These are phyloP conservation scores for Orthosia incerta DNA, from an alignment of 2,888 invertebrate genomes.

Conservation along the genomic window DNA sequence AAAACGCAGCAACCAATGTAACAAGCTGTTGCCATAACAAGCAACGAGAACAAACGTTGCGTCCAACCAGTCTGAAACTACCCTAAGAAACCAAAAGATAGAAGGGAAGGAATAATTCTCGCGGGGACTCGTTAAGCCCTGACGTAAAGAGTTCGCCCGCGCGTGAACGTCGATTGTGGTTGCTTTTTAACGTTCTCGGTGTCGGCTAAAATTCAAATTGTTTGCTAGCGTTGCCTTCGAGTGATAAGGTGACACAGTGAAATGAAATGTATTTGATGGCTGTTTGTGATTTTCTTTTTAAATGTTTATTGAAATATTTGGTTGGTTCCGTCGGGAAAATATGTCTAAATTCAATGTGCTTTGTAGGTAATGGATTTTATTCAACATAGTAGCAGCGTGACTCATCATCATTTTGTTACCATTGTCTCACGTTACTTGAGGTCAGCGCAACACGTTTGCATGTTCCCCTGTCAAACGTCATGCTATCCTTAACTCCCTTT, in stretches of 20 bases:
- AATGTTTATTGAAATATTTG: constrained; percentile 10
- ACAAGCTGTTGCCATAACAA: too few species aligned
- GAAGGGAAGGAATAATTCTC: constrained; percentile 72
- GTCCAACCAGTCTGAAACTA: constrained; percentile 31
- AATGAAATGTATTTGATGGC: constrained; percentile 29
- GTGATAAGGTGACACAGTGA: constrained; percentile 15
- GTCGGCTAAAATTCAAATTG: constrained; percentile 53
- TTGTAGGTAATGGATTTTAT: too few species aligned
- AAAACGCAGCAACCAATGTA: too few species aligned
- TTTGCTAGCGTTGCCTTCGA: constrained; percentile 26
- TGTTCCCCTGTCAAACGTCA: too few species aligned
- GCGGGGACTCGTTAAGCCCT: constrained; percentile 73
- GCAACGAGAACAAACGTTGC: too few species aligned
- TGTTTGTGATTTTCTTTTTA: constrained; percentile 13
- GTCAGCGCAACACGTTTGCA: too few species aligned
- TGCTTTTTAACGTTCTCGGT: constrained; percentile 51
- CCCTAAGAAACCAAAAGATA: constrained; percentile 51
- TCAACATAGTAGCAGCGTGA: too few species aligned
- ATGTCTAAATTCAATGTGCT: background rate
- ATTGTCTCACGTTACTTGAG: too few species aligned
- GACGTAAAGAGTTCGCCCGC: constrained; percentile 66
- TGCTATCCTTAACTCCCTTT: too few species aligned
- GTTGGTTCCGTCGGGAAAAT: background rate
- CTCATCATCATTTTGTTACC: too few species aligned
- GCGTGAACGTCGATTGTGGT: constrained; percentile 74